Conservation (phyloP, 2,113 vertebrate species). For the Ammodramus savannarum region DNA sequence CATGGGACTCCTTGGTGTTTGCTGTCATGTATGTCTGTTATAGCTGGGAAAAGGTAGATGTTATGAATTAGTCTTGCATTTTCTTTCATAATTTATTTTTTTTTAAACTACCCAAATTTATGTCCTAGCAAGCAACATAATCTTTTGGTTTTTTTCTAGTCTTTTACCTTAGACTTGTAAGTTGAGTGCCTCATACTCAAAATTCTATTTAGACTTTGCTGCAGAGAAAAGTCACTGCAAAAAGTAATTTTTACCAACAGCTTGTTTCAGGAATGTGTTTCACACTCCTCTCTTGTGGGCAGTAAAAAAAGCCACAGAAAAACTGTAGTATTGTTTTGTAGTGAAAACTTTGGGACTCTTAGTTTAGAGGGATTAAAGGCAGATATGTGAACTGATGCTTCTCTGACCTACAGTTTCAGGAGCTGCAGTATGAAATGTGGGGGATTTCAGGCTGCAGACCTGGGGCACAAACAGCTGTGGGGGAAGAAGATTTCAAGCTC, state of each 20-base stretch:
- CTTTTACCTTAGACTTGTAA: not conserved
- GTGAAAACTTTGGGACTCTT: not conserved
- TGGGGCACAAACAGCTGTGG: not conserved
- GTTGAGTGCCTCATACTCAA: not conserved
- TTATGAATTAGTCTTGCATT: not conserved
- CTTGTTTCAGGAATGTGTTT: not conserved
- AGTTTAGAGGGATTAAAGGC: not conserved
- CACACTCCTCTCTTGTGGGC: not conserved
- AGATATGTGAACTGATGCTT: not conserved
- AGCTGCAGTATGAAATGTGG: not conserved
- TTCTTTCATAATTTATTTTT: not conserved
- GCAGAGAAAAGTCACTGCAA: not conserved
- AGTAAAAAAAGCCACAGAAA: not conserved
- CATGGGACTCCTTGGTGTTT: not conserved
- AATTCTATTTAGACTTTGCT: not conserved
- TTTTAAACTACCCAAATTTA: accelerated
- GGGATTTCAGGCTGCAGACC: not conserved
- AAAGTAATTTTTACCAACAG: not conserved
- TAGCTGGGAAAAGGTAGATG: not conserved
- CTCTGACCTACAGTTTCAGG: not conserved
- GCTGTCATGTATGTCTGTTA: not conserved
- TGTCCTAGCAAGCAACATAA: not conserved
- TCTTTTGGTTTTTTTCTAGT: not conserved
- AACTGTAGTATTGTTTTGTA: not conserved
- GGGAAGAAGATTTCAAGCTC: not conserved